Conservation (phyloP, 2,888 invertebrate species). For the Dascillus cervinus region DNA sequence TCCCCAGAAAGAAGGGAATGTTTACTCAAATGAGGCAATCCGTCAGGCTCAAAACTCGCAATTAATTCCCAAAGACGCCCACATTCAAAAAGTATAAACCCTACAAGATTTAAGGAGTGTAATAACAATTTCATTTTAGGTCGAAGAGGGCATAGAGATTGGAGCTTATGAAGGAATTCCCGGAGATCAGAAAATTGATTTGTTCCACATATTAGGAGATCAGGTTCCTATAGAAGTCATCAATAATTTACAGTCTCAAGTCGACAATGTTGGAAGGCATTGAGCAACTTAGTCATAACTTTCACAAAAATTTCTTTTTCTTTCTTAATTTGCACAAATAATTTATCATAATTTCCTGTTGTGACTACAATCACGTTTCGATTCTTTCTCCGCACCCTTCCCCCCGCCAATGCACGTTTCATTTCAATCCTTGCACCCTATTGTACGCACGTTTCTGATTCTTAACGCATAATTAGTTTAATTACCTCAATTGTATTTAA, state of each 20-base stretch:
- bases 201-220: constrained; percentile 77
- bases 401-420: constrained; percentile 12
- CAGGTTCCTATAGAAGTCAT: constrained; percentile 83
- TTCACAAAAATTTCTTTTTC: background rate
- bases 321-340: constrained; percentile 10
- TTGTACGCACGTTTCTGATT: constrained; percentile 4
- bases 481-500: constrained; percentile 1
- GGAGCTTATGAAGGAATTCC: constrained; percentile 83
- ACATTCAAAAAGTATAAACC: constrained; percentile 67
- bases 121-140: too few relatives aligned
- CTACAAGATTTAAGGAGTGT: too few relatives aligned
- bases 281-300: background rate
- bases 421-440: constrained; percentile 1
- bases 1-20: constrained; percentile 72
- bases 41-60: constrained; percentile 79
- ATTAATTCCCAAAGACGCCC: constrained; percentile 78
- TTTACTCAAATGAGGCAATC: constrained; percentile 80
- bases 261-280: constrained; percentile 65
- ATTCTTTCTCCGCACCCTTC: constrained; percentile 9
- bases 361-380: constrained; percentile 2
- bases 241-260: constrained; percentile 77
- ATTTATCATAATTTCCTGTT: constrained; percentile 6
- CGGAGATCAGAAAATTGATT: constrained; percentile 73
- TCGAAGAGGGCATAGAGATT: constrained; percentile 78
- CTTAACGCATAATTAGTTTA: constrained; percentile 5